Percentiles rank a stretch among this genome's conserved stretches.
Conservation (phyloP, 2,888 invertebrate species). For the Sesia apiformis region DNA sequence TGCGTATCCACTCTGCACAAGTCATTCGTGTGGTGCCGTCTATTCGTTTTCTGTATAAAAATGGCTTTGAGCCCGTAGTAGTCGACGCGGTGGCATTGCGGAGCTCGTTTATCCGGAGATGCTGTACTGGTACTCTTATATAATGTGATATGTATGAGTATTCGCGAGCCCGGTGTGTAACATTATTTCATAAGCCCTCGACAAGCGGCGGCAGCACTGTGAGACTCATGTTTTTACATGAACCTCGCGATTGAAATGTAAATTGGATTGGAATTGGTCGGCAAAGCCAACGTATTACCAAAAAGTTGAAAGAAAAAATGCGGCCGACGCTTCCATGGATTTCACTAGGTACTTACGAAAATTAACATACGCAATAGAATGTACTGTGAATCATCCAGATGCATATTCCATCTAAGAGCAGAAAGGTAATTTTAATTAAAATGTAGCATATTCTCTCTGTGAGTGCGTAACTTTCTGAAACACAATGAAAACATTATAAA, state of each 20-base stretch:
- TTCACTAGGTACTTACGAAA: neutral
- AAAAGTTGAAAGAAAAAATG: slow-evolving; percentile 27
- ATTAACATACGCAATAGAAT: neutral
- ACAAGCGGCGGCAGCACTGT: slow-evolving; percentile 27
- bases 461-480: too few species aligned
- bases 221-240: slow-evolving; percentile 60
- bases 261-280: slow-evolving; percentile 61
- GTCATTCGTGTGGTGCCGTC: too few species aligned
- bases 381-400: neutral
- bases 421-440: too few species aligned
- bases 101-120: too few species aligned
- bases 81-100: too few species aligned
- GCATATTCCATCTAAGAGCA: too few species aligned
- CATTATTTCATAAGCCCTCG: slow-evolving; percentile 51
- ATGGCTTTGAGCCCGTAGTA: too few species aligned
- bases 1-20: too few species aligned
- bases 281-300: slow-evolving; percentile 30
- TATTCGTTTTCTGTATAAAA: too few species aligned
- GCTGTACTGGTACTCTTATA: too few species aligned
- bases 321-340: slow-evolving; percentile 8
- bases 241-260: slow-evolving; percentile 61
- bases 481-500: too few species aligned
- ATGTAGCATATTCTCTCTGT: too few species aligned
- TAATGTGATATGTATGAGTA: slow-evolving; percentile 10
- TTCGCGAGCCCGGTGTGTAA: slow-evolving; percentile 27